Base-by-base conservation (phyloP, 2,113 vertebrate genomes). In the Eira barbara region DNA sequence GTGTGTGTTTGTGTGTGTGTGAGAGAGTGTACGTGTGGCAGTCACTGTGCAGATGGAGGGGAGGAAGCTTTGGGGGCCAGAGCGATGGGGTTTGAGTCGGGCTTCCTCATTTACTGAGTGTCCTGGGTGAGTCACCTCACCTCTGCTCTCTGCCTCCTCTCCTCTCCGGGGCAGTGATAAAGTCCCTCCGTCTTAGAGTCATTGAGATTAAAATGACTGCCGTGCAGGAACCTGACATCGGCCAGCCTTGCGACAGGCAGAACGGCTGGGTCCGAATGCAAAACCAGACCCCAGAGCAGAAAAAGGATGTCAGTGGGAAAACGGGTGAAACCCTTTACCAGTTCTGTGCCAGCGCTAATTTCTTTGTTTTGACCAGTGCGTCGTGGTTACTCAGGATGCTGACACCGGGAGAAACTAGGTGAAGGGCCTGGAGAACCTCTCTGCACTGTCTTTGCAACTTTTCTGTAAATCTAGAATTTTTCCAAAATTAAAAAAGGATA, bases 121-220 rank as follows among this genome's bases (percentile, higher is more conserved):
- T n/a, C 39, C 29, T 25, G n/a, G 47, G 29, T 0, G 3, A n/a
- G 36, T 20, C 73, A 4, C 12, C 6, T 45, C 20, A 4, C 42
- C 25, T 12, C 47, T 27, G 13, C 17, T 1, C 55, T 25, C 36
- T 17, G 39, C 4, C 4, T 42, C 45, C 11, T 42, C 52, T 34
- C 8, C 15, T 36, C 42, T 39, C 76, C 36, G 6, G 29, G 34
- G 31, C 7, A 0, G 11, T 0, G 2, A 2, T 6, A 6, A 14
- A 0, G 1, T 2, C 8, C 47, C 18, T 2, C 7, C 10, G 0
- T 21, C 17, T 1, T 14, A 1, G 27, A 5, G 13, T 3, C 12
- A 47, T 69, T 29, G 61, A 36, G 27, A 13, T 21, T 20, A 27
- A 78, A 27, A 71, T 4, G 31, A 27, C 63, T 0, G 0, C 0